phyloP scores from a whole-genome alignment of 2,113 vertebrate genomes.

The Candoia aspera region DNA sequence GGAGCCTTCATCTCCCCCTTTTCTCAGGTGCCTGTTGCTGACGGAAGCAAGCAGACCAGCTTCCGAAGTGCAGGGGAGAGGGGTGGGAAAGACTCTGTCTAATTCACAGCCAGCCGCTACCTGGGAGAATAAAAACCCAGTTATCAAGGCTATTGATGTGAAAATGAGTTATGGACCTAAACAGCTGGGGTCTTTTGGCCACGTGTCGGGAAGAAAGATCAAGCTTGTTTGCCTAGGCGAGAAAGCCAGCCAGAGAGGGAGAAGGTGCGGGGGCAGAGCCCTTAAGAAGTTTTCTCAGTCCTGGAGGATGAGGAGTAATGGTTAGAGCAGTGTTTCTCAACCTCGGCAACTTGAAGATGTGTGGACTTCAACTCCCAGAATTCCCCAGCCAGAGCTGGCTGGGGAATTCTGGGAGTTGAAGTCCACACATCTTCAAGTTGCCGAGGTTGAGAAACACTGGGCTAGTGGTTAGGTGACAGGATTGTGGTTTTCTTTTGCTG shows the following conservation, averaged over 20 bases:
- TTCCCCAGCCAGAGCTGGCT: neutral
- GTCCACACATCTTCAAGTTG: neutral
- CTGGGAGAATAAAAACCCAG: constrained; percentile 33
- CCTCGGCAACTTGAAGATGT: too few species aligned
- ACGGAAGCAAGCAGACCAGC: neutral
- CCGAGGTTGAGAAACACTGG: too few species aligned
- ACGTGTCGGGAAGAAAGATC: neutral
- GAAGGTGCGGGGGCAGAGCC: neutral
- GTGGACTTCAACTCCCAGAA: too few species aligned
- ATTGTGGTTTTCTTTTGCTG: too few species aligned
- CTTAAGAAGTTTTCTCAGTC: neutral
- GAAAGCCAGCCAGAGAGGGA: too few species aligned
- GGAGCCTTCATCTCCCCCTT: neutral
- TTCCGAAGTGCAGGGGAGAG: neutral
- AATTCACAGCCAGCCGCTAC: constrained; percentile 18
- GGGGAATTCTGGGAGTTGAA: neutral
- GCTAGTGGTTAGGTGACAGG: too few species aligned
- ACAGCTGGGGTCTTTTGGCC: constrained; percentile 33
- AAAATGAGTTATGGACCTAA: constrained; percentile 42
- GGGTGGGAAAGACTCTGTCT: neutral
- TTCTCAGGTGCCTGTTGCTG: neutral
- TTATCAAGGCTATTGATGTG: constrained; percentile 40
- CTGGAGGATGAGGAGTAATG: neutral
- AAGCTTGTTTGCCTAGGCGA: neutral
- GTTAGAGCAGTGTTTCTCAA: neutral